Base-by-base conservation (phyloP, 2,113 vertebrate species). In the Carollia perspicillata region DNA sequence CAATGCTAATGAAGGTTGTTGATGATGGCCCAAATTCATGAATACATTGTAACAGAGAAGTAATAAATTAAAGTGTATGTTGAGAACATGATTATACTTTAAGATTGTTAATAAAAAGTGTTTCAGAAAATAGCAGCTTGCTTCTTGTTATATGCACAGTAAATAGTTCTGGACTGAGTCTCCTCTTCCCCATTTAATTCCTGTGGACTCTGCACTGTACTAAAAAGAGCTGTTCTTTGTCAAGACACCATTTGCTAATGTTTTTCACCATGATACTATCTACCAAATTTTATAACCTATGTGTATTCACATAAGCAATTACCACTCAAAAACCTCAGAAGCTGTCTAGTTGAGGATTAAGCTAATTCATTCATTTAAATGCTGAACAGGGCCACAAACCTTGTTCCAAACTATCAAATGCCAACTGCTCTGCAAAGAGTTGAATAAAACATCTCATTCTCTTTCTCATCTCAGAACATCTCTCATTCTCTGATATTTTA, bases 141-240 rank as follows among this genome's bases (percentile, higher is more conserved):
- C 23, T 49, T 42, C 51, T 68, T 12, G n/a, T 0, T 18, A 23
- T 28, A 2, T 1, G 13, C 2, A 26, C 42, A 18, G 47, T 1
- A 53, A 20, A 2, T 0, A 33, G 26, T 14, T 2, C 51, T 12
- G n/a, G 49, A 22, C 14, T 30, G 51, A 5, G 28, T 4, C 26
- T 10, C 13, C 37, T 22, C 3, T 28, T 5, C 2, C 1, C 17
- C 2, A 3, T 33, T 18, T 6, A 13, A 42, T 22, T 66, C 58
- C 75, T 5, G 44, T 6, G 89, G 75, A 87, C 75, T 75, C 84
- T n/a, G 68, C 26, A n/a, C 72, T 65, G 14, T 16, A n/a, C 72
- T 80, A 63, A 79, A 85, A 53, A 66, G 17, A 60, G 60, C 42
- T 1, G 3, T 37, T 47, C 66, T 28, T 44, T 26, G 10, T 51